phyloP scores from a whole-genome alignment of 2,888 invertebrate species.

The Diplolepis rosae region DNA sequence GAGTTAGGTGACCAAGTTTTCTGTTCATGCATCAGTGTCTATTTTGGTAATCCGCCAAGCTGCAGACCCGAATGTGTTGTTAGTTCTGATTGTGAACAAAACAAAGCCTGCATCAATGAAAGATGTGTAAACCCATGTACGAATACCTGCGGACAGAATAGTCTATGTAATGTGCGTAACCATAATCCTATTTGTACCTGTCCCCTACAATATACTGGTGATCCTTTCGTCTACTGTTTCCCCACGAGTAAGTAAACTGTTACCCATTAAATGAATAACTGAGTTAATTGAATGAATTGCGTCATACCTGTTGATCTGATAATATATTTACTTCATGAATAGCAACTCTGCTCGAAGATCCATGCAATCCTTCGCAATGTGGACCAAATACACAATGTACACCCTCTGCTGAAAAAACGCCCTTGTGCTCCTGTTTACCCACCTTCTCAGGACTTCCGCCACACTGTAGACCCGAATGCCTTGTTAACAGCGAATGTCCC shows the following conservation, averaged over 20 bases:
- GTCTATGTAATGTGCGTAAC: slow-evolving; percentile 76
- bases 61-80: slow-evolving; percentile 76
- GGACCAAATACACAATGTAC: slow-evolving; percentile 76
- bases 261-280: slow-evolving; percentile 49
- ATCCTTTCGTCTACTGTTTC: slow-evolving; percentile 81
- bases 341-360: slow-evolving; percentile 33
- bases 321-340: slow-evolving; percentile 21
- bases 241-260: slow-evolving; percentile 84
- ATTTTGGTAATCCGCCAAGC: slow-evolving; percentile 75
- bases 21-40: slow-evolving; percentile 75
- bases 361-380: slow-evolving; percentile 75
- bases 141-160: slow-evolving; percentile 77
- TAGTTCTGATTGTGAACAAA: slow-evolving; percentile 76
- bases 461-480: slow-evolving; percentile 84
- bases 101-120: slow-evolving; percentile 76
- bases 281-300: background rate
- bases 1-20: slow-evolving; percentile 73
- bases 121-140: slow-evolving; percentile 76
- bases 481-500: slow-evolving; percentile 82
- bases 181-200: slow-evolving; percentile 79
- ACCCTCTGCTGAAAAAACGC: slow-evolving; percentile 68
- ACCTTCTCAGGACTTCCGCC: slow-evolving; percentile 85
- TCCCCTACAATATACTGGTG: slow-evolving; percentile 75
- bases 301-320: background rate
- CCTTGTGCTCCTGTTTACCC: slow-evolving; percentile 82